A percentile compares a stretch with the other conserved stretches of the same genome.
phyloP scores from a whole-genome alignment of 2,113 vertebrate genomes.

The Caretta caretta region DNA sequence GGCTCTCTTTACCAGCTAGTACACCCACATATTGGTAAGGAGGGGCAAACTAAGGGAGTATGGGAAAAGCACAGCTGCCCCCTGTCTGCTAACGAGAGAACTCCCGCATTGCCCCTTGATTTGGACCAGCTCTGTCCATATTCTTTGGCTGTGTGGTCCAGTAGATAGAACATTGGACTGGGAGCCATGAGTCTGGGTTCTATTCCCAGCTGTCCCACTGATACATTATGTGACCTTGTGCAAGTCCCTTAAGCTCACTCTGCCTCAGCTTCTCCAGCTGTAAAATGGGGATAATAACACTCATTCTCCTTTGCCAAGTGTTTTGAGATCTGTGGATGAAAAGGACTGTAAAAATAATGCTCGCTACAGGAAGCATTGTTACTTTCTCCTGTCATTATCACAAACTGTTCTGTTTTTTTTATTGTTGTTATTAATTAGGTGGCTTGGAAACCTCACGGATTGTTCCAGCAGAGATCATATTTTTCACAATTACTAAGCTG shows the following conservation, averaged over 20 bases:
- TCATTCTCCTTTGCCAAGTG: neutral
- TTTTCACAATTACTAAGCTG: constrained; percentile 79
- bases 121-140: neutral
- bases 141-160: neutral
- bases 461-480: constrained; percentile 70
- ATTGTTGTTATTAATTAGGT: constrained; percentile 68
- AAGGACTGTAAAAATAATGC: neutral
- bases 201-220: neutral
- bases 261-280: neutral
- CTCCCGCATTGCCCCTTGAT: neutral
- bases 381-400: neutral
- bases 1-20: neutral
- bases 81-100: neutral
- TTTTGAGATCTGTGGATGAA: neutral
- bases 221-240: neutral
- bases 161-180: neutral
- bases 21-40: neutral
- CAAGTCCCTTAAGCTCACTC: neutral
- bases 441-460: constrained; percentile 79
- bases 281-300: neutral
- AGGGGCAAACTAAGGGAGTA: neutral
- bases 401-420: neutral
- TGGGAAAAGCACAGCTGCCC: neutral
- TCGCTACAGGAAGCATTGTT: neutral
- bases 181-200: neutral